These are phyloP conservation scores for Macquaria australasica DNA, from an alignment of 2,113 vertebrate species.

Conservation along the genomic window DNA sequence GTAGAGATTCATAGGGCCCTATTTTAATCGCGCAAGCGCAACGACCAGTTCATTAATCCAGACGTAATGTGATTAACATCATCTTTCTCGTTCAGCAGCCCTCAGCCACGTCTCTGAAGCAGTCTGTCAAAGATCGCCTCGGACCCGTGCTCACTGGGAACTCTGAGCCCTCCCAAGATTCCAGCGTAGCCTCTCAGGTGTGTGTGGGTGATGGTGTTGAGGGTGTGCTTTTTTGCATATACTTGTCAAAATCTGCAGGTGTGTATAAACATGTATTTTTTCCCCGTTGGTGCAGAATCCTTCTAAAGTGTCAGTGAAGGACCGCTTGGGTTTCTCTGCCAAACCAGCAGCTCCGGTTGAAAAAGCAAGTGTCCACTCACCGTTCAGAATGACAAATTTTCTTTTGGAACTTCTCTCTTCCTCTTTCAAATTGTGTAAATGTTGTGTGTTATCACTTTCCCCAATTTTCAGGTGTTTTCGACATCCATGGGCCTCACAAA, in stretches of 20 bases:
- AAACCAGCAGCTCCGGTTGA: slow-evolving; percentile 89
- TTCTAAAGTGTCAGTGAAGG: slow-evolving; percentile 92
- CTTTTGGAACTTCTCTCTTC: neutral
- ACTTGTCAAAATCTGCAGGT: slow-evolving; percentile 36
- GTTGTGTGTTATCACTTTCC: neutral
- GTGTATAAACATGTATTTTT: slow-evolving; percentile 35
- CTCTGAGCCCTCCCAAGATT: slow-evolving; percentile 87
- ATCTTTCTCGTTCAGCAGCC: slow-evolving; percentile 84
- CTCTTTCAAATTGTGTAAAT: neutral
- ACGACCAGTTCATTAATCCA: neutral
- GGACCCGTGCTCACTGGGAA: slow-evolving; percentile 90
- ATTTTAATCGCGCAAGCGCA: no score
- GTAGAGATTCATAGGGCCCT: no score
- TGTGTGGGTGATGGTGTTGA: slow-evolving; percentile 16
- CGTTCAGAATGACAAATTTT: neutral
- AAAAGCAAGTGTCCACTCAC: slow-evolving; percentile 84
- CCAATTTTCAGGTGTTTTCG: slow-evolving; percentile 91
- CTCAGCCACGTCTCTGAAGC: slow-evolving; percentile 87
- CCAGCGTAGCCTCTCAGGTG: slow-evolving; percentile 89
- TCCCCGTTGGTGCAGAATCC: slow-evolving; percentile 85
- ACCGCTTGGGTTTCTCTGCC: slow-evolving; percentile 91
- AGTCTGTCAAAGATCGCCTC: slow-evolving; percentile 96
- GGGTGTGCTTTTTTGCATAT: neutral
- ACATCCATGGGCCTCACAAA: slow-evolving; percentile 97
- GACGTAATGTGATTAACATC: slow-evolving; percentile 3